These are phyloP conservation scores for Neogobius melanostomus DNA, from an alignment of 2,113 vertebrate species.

Conservation along the genomic window DNA sequence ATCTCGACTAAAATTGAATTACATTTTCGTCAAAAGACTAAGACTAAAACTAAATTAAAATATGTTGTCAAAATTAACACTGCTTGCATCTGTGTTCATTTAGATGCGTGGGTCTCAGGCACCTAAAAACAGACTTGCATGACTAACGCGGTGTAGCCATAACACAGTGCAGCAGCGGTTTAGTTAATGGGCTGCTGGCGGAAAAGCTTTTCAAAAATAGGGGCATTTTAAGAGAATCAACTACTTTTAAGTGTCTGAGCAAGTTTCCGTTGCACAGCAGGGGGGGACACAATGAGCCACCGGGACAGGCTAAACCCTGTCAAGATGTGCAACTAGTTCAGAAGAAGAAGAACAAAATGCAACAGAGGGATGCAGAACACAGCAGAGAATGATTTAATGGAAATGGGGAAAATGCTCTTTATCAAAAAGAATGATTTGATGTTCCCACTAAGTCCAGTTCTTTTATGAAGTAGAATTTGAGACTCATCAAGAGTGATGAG, in stretches of 20 bases:
- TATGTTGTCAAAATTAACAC: no score
- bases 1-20: no score
- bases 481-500: not conserved
- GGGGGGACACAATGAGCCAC: slow-evolving; percentile 18
- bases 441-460: no score
- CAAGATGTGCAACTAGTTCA: not conserved
- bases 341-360: not conserved
- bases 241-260: slow-evolving; percentile 18
- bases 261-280: slow-evolving; percentile 48
- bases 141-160: not conserved
- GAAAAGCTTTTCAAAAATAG: slow-evolving; percentile 29
- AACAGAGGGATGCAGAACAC: not conserved
- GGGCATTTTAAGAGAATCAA: slow-evolving; percentile 31
- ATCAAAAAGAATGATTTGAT: no score
- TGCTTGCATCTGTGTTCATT: not conserved
- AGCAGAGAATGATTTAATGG: not conserved
- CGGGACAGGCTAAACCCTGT: not conserved
- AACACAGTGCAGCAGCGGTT: not conserved
- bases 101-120: not conserved
- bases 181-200: not conserved
- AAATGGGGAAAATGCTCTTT: no score
- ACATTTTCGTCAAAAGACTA: no score
- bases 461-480: no score
- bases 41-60: no score
- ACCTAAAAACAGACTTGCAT: slow-evolving; percentile 1